Base-by-base conservation (phyloP, 2,113 vertebrate genomes). In the Odocoileus virginianus region DNA sequence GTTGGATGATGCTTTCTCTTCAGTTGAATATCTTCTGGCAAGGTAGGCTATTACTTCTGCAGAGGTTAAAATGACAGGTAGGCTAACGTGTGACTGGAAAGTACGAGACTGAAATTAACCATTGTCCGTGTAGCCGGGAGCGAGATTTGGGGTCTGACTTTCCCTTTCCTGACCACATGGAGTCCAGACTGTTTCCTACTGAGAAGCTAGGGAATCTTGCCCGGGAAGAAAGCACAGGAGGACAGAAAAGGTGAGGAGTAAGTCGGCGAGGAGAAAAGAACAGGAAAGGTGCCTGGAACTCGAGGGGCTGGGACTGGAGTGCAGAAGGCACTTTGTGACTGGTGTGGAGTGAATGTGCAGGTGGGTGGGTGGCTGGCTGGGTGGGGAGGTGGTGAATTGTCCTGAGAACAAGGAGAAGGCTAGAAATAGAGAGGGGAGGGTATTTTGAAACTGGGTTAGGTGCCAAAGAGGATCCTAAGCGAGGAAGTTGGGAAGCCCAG, bases 1-100 rank as follows among this genome's bases (percentile, higher is more conserved):
- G 83, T 86, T 93, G 95, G 90, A 36, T 98, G 91, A 94, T 97
- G 93, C 98, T 89, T 96, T 89, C 76, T 97, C 61, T 97, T 74
- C 19, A 88, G n/a, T 93, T 19, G 52, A 91, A 21, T 76, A 83
- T 94, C 94, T 96, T 55, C 86, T 89, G 89, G 91, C 57, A 92
- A 95, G 82, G 89, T 40, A 91, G 97, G 55, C 67, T 94, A 45
- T 95, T 94, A 64, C 88, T 97, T 95, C 81, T 94, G 87, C 85
- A 91, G 96, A 86, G 52, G 91, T 61, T 97, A 95, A 71, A 58
- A 87, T 96, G 85, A 54, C 47, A 13, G 58, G n/a, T 95, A 97
- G 87, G 88, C 95, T 98, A 96, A 88, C 83, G 79, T 98, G 93
- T n/a, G 33, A 95, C 7, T 40, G 94, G 71, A 95, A 96, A 76